Conservation (phyloP, 2,113 vertebrate genomes). For the Pterocles orientalis region DNA sequence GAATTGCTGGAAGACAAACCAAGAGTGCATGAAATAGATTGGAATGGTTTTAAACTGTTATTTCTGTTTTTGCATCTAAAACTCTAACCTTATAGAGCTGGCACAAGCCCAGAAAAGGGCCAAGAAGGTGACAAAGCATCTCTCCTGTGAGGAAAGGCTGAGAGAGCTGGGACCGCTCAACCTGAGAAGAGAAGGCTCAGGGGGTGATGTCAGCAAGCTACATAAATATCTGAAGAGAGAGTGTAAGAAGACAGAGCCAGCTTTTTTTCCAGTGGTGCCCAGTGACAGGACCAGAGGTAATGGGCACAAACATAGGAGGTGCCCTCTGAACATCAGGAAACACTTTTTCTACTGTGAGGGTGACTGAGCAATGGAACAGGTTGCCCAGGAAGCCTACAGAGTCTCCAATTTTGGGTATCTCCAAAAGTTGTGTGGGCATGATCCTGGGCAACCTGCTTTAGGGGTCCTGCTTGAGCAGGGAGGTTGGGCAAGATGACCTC, state of each 20-base stretch:
- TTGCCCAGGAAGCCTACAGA: background rate
- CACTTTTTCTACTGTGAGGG: background rate
- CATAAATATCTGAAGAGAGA: background rate
- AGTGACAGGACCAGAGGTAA: background rate
- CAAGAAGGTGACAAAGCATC: background rate
- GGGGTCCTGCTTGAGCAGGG: background rate
- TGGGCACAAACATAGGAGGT: background rate
- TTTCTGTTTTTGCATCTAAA: background rate
- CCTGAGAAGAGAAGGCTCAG: background rate
- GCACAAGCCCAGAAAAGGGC: background rate
- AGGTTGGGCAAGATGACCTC: background rate
- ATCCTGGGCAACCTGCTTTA: background rate
- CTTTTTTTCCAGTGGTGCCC: background rate
- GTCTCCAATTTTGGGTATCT: background rate
- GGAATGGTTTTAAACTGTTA: background rate
- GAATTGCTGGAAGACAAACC: constrained; percentile 85
- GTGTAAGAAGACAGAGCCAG: background rate
- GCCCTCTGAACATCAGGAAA: background rate
- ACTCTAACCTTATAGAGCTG: background rate
- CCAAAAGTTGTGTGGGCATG: background rate
- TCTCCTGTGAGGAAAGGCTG: background rate
- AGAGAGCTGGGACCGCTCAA: background rate
- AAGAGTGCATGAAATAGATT: constrained; percentile 45
- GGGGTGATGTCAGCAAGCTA: background rate
- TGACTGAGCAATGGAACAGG: background rate